A percentile compares a stretch with the other conserved stretches of the same genome.
These are phyloP conservation scores for Harpalus rubripes DNA, from an alignment of 2,888 invertebrate genomes.

Conservation along the genomic window DNA sequence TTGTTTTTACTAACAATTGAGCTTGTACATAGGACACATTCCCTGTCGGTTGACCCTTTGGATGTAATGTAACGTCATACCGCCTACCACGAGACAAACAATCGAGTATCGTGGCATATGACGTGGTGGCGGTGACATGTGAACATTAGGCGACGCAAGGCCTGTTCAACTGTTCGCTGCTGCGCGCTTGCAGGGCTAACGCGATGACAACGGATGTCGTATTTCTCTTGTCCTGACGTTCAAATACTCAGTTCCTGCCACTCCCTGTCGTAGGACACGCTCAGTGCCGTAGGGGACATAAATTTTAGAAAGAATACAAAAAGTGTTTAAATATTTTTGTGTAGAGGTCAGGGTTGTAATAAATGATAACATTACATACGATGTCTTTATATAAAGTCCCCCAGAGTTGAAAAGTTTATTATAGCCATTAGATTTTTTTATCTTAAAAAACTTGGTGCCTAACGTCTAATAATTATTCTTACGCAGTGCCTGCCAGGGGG, in stretches of 20 bases:
- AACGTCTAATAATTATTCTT: too few relatives aligned
- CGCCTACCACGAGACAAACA: neutral
- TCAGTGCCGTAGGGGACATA: neutral
- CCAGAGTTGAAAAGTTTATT: too few relatives aligned
- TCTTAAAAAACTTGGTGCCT: too few relatives aligned
- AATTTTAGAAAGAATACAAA: too few relatives aligned
- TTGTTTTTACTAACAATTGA: too few relatives aligned
- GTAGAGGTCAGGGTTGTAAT: too few relatives aligned
- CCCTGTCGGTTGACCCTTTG: neutral
- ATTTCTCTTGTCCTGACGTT: slow-evolving; percentile 16
- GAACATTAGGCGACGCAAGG: neutral
- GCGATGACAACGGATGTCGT: slow-evolving; percentile 38
- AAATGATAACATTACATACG: too few relatives aligned
- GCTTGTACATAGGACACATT: too few relatives aligned
- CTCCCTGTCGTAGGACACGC: neutral
- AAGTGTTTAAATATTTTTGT: too few relatives aligned
- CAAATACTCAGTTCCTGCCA: slow-evolving; percentile 16
- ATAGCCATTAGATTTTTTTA: too few relatives aligned
- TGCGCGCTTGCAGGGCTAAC: slow-evolving; percentile 7
- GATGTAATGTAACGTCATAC: neutral
- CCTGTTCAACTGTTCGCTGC: neutral
- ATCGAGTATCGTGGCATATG: neutral
- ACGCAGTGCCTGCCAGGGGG: too few relatives aligned
- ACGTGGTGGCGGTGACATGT: neutral
- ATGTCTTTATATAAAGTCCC: too few relatives aligned